These are phyloP conservation scores for Eucera pruinosa DNA, from an alignment of 2,888 invertebrate genomes.

Conservation along the genomic window DNA sequence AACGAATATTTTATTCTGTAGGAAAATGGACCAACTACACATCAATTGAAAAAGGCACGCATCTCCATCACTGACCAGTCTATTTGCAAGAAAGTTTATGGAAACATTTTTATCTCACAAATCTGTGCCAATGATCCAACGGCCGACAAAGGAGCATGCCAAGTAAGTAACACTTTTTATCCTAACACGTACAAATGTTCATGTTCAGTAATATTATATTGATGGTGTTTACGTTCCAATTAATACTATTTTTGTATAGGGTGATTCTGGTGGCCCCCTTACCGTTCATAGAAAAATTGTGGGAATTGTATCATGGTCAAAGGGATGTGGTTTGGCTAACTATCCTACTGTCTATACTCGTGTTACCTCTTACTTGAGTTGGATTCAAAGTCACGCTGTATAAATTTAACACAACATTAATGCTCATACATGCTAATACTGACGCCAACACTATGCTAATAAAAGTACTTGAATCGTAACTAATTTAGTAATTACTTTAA, in stretches of 20 bases:
- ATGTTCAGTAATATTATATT: no score
- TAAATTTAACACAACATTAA: constrained; percentile 5
- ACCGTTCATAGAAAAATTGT: constrained; percentile 69
- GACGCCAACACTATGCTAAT: neutral
- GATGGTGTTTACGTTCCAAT: no score
- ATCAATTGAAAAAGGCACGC: constrained; percentile 85
- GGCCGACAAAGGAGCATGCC: constrained; percentile 61
- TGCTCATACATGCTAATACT: neutral
- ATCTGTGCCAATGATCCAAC: constrained; percentile 60
- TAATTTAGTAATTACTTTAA: neutral
- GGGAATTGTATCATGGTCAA: constrained; percentile 74
- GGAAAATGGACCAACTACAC: constrained; percentile 63
- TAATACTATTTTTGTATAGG: constrained; percentile 68
- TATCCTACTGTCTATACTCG: constrained; percentile 75
- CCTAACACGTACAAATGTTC: no score
- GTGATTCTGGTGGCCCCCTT: constrained; percentile 77
- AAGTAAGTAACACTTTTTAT: constrained; percentile 59
- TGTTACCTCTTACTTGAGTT: constrained; percentile 65
- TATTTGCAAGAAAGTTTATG: constrained; percentile 81
- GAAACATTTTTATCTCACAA: constrained; percentile 46
- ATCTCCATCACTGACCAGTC: constrained; percentile 86
- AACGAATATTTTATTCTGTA: constrained; percentile 45
- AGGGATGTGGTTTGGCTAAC: constrained; percentile 64
- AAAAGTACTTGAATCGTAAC: neutral
- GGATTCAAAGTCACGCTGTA: constrained; percentile 35